Evolutionary conservation across 2,113 vertebrate genomes (phyloP).

Genomic region (Chionis minor): DNA sequence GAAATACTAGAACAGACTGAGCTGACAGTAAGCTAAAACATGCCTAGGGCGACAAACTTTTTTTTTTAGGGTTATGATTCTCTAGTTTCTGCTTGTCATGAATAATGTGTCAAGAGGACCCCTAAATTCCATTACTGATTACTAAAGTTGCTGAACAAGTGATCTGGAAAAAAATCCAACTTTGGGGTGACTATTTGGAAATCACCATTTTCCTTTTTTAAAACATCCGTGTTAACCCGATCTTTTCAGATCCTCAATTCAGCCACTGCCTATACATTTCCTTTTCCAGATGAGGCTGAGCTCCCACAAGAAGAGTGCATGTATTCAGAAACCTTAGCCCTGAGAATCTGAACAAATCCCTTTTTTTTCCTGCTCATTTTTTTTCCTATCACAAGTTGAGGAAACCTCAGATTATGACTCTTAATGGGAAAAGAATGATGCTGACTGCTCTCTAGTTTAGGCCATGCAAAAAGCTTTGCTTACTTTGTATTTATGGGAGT

Average conservation of each 20-base stretch:
- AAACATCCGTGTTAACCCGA: background rate
- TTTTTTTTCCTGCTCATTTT: background rate
- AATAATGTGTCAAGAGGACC: constrained; percentile 25
- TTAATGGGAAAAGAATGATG: background rate
- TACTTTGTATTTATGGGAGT: background rate
- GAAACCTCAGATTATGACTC: background rate
- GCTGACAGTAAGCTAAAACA: constrained; percentile 51
- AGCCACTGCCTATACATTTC: background rate
- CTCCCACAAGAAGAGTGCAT: background rate
- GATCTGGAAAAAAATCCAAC: background rate
- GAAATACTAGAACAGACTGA: constrained; percentile 27
- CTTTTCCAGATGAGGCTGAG: background rate
- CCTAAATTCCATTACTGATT: constrained; percentile 11
- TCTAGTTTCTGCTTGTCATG: constrained; percentile 40
- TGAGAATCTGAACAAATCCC: background rate
- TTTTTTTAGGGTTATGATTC: constrained; percentile 5
- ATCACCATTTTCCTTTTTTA: background rate
- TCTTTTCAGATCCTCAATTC: background rate
- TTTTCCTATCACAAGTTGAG: background rate
- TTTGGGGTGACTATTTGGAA: background rate
- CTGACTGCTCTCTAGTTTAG: background rate
- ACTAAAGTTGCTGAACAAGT: background rate
- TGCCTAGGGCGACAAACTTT: constrained; percentile 31
- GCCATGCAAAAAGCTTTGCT: background rate
- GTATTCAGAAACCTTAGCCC: background rate